These are phyloP conservation scores for Aramus guarauna DNA, from an alignment of 2,113 vertebrate genomes.

Conservation along the genomic window DNA sequence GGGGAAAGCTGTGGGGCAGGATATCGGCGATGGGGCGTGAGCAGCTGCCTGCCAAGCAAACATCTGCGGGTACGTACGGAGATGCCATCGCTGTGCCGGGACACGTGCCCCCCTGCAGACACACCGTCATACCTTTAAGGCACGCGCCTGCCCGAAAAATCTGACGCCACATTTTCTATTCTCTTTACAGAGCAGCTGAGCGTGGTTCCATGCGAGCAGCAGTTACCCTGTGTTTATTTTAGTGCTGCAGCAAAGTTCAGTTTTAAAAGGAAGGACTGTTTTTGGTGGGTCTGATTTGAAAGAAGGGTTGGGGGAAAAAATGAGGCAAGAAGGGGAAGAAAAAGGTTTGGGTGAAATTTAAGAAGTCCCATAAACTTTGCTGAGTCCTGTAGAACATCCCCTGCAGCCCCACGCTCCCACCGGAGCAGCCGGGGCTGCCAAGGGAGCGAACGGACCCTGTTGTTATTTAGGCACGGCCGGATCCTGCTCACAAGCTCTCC, in stretches of 20 bases:
- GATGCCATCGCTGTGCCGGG: accelerated
- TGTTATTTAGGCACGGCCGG: neutral
- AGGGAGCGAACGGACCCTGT: neutral
- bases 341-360: neutral
- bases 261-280: neutral
- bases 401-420: neutral
- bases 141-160: neutral
- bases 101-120: neutral
- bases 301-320: neutral
- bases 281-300: neutral
- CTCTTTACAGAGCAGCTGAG: neutral
- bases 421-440: neutral
- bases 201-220: neutral
- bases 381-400: neutral
- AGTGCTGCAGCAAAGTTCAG: neutral
- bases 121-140: neutral
- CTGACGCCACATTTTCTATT: neutral
- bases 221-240: neutral
- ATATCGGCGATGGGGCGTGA: accelerated
- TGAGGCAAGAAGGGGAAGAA: neutral
- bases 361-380: neutral
- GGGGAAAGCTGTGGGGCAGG: neutral
- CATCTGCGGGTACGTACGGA: accelerated
- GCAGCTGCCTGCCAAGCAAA: neutral
- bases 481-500: neutral